Evolutionary conservation across 2,888 invertebrate genomes (phyloP), one percentile per base, ranked within the genome.

Genomic region (Troglohyphantes excavatus): DNA sequence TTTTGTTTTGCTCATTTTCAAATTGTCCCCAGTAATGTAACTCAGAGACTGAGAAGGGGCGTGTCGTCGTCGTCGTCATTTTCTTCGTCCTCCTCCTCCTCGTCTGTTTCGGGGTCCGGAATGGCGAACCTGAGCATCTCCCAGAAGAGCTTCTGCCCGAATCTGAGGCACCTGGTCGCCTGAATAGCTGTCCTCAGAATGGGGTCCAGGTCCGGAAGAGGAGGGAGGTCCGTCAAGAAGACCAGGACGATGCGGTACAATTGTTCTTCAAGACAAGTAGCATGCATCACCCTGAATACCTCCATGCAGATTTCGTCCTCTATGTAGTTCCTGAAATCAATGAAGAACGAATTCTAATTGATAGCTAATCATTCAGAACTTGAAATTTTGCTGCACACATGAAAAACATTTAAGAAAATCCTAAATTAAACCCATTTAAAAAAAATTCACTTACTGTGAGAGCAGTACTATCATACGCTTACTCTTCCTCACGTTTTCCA

Each of bases 121-220:
- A 89, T 76, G 3, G 75, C 76, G n/a, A 76, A 89, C 17, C 46
- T 53, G 23, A 89, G 21, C 82, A 82, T 82, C 21, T 89, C 82
- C 82, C 88, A 82, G 33, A 89, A 83, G 0, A 89, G 63, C 53
- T 63, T 89, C n/a, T 82, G 39, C 5, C 70, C 75, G 13, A 76
- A 59, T 26, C 61, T 33, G 0, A 76, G 75, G 21, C 82, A 82
- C 46, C 67, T 76, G 21, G 88, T 76, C 2, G 82, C 81, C 7
- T 89, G 61, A 0, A 89, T 27, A n/a, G 75, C 75, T 0, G 59
- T 63, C n/a, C 63, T 82, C 3, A 89, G 73, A 6, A 29, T 75
- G 23, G 72, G 70, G 27, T 63, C 72, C 1, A 81, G 53, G 13
- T 73, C 79, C 2, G 63, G 39, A 9, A 63, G 19, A 11, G 70